Evolutionary conservation across 2,113 vertebrate species (phyloP), one percentile per base, ranked within the genome.

Genomic region (Sisor rabdophorus): DNA sequence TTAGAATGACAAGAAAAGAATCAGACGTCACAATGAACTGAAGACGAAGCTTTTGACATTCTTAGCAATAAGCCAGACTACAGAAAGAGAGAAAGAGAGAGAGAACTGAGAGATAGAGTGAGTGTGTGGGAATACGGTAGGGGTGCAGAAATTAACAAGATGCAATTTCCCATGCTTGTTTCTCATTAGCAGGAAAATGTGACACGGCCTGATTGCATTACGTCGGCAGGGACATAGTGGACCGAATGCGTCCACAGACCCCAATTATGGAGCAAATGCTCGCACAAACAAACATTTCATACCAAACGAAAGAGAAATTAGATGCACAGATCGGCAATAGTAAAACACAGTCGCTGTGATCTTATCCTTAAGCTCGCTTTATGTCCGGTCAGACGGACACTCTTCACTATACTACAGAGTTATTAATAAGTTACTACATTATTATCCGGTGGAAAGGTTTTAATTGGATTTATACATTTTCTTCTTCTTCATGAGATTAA

Each of bases 111-210:
- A 12, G 50, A 70, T 26, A 70, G 17, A 32, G 19, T 30, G 58
- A 22, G 24, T 50, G 30, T 60, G 40, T 54, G 28, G 30, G 30
- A 72, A 26, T 61, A 58, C 28, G 59, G 48, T 52, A 32, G 47
- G 26, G 59, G 16, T 76, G 47, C 71, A 64, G 71, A 44, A 78
- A 78, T 70, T 70, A 81, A 78, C 71, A n/a, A 77, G 63, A 77
- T 77, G 80, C 75, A 48, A 78, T 81, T 78, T 78, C 63, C 63
- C 53, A 70, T 73, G 80, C 76, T 78, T 74, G 75, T 78, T 67
- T 78, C 73, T 74, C 80, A 77, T 81, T 77, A 77, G 75, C 61
- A 77, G 67, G 71, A 56, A 71, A 78, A 71, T 74, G 52, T 59
- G 74, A 81, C 70, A 70, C 48, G 53, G 54, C 47, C 48, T 67